These are phyloP conservation scores for Hypsopygia costalis DNA, from an alignment of 2,888 invertebrate species.

Conservation along the genomic window DNA sequence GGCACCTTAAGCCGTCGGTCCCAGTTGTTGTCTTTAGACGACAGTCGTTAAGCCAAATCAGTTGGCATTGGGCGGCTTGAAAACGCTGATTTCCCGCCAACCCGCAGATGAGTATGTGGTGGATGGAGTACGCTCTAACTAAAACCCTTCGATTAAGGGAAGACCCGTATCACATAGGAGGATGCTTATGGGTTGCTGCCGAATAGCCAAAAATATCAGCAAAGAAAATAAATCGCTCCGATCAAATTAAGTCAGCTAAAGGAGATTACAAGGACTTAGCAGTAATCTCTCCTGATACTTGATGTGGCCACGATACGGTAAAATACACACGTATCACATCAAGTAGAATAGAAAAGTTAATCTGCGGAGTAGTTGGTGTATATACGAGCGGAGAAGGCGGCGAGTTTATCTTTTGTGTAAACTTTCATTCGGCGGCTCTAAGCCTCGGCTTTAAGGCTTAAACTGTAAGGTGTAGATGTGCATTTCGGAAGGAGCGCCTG, in stretches of 20 bases:
- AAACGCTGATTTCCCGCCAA: too few relatives aligned
- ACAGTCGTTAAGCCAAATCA: too few relatives aligned
- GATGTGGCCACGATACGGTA: constrained; percentile 7
- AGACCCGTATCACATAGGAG: too few relatives aligned
- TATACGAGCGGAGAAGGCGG: constrained; percentile 25
- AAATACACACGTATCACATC: constrained; percentile 8
- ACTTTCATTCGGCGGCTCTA: constrained; percentile 56
- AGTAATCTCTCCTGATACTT: not conserved
- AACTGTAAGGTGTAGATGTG: constrained; percentile 31
- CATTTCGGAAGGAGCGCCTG: constrained; percentile 19
- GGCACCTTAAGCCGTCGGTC: too few relatives aligned
- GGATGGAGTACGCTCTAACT: too few relatives aligned
- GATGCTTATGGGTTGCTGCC: too few relatives aligned
- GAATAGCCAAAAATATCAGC: too few relatives aligned
- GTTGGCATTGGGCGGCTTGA: too few relatives aligned
- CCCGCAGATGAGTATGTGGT: too few relatives aligned
- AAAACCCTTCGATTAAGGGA: too few relatives aligned
- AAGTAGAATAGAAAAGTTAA: constrained; percentile 33
- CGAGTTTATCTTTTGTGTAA: constrained; percentile 62
- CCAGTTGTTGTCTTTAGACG: too few relatives aligned
- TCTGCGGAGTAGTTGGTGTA: constrained; percentile 31
- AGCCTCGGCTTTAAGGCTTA: constrained; percentile 45
- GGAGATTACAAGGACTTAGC: not conserved
- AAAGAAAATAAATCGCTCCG: constrained; percentile 20
- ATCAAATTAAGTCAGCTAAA: constrained; percentile 5